A percentile compares a stretch with the other conserved stretches of the same genome.
These are phyloP conservation scores for Pocillopora grandis DNA, from an alignment of 92 coral and sea anemone genomes.

Conservation along the genomic window DNA sequence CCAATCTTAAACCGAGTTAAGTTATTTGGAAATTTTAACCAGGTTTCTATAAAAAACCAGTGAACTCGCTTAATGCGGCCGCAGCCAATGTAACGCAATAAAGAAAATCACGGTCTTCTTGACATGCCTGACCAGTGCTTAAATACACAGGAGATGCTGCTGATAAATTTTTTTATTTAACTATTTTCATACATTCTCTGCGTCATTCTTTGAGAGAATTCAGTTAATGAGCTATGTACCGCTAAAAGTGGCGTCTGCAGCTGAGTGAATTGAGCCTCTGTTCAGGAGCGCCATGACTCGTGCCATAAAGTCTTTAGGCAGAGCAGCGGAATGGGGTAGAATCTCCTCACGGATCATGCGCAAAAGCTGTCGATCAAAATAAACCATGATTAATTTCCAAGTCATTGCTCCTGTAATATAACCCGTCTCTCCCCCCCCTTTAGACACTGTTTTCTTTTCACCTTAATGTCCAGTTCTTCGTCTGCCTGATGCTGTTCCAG, in stretches of 20 bases:
- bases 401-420: neutral
- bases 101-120: too few species aligned
- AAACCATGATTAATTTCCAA: neutral
- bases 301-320: slow-evolving; percentile 96
- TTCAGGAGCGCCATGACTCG: slow-evolving; percentile 94
- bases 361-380: slow-evolving; percentile 60
- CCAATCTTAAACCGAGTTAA: too few species aligned
- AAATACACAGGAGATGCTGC: too few species aligned
- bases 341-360: slow-evolving; percentile 94
- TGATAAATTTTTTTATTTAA: neutral
- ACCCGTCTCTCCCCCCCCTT: neutral
- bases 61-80: too few species aligned
- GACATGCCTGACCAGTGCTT: too few species aligned
- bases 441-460: neutral
- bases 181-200: neutral
- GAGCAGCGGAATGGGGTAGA: slow-evolving; percentile 88
- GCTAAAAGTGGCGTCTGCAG: slow-evolving; percentile 93
- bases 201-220: neutral
- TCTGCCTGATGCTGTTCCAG: slow-evolving; percentile 94
- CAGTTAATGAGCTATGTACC: slow-evolving; percentile 48
- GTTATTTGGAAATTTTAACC: too few species aligned
- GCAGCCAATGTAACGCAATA: too few species aligned
- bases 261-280: slow-evolving; percentile 97
- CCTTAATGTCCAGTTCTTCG: slow-evolving; percentile 94
- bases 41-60: too few species aligned